Percentiles rank a stretch among this genome's conserved stretches.
These are phyloP conservation scores for Aphodius sticticus DNA, from an alignment of 2,888 invertebrate species.

Conservation along the genomic window DNA sequence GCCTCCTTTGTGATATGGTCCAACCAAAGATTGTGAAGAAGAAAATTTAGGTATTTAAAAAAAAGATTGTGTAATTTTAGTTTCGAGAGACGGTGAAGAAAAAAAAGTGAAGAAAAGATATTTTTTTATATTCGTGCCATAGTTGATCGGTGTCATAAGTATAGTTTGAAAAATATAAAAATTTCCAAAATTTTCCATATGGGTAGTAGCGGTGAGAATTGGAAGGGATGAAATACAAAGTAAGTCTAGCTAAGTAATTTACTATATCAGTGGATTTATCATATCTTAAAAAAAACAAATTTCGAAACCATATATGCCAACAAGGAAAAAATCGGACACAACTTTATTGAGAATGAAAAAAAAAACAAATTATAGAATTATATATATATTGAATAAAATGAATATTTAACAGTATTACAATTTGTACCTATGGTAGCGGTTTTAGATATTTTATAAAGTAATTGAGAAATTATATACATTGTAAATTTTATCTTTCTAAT, in stretches of 20 bases:
- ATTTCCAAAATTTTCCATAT: background rate
- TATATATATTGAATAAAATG: slow-evolving; percentile 50
- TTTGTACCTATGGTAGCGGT: slow-evolving; percentile 61
- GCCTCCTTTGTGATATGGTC: slow-evolving; percentile 58
- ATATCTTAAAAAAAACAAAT: slow-evolving; percentile 34
- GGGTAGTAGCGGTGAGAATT: background rate
- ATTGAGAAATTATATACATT: slow-evolving; percentile 53
- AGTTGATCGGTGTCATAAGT: slow-evolving; percentile 24
- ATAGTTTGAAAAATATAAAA: slow-evolving; percentile 15
- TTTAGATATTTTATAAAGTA: slow-evolving; percentile 60
- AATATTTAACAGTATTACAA: slow-evolving; percentile 60
- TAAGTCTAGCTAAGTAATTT: background rate
- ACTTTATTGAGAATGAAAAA: slow-evolving; percentile 24
- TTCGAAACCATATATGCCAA: slow-evolving; percentile 33
- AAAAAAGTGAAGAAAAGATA: slow-evolving; percentile 38
- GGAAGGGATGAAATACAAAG: slow-evolving; percentile 10
- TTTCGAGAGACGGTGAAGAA: slow-evolving; percentile 16
- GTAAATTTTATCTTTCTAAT: slow-evolving; percentile 59
- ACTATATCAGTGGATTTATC: slow-evolving; percentile 37
- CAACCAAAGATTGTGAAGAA: slow-evolving; percentile 55
- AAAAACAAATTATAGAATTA: slow-evolving; percentile 40
- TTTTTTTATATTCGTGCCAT: slow-evolving; percentile 52
- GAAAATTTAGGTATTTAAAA: slow-evolving; percentile 37
- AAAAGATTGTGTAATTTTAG: background rate
- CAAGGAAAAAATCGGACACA: slow-evolving; percentile 5